phyloP scores from a whole-genome alignment of 2,113 vertebrate species.

The Stegastes partitus region DNA sequence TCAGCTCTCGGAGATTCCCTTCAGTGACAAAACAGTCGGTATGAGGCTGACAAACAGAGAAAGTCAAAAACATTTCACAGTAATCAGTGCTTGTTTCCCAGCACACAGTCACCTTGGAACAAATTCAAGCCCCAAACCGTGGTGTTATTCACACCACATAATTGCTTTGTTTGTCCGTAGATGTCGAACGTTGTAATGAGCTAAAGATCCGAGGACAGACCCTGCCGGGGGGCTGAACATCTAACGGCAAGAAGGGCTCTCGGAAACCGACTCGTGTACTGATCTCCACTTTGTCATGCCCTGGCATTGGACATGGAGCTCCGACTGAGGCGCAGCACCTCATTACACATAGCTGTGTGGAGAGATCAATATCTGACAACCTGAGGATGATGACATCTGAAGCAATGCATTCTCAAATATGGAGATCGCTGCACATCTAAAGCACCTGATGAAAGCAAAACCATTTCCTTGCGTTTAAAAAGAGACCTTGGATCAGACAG shows the following conservation, averaged over 20 bases:
- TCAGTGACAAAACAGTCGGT: constrained; percentile 47
- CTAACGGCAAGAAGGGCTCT: constrained; percentile 15
- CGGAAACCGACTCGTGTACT: constrained; percentile 41
- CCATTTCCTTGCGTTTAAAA: neutral
- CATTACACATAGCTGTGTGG: constrained; percentile 31
- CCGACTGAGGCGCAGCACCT: constrained; percentile 10
- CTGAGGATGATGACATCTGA: constrained; percentile 18
- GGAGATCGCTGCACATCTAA: neutral
- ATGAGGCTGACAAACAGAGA: constrained; percentile 18
- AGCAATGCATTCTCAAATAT: constrained; percentile 21
- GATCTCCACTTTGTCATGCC: constrained; percentile 24
- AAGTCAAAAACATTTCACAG: constrained; percentile 54
- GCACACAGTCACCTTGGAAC: constrained; percentile 50
- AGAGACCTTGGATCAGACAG: neutral
- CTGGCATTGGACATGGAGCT: constrained; percentile 21
- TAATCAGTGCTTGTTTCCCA: constrained; percentile 22
- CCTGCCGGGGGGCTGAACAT: neutral
- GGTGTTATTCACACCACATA: constrained; percentile 42
- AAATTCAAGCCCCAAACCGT: constrained; percentile 25
- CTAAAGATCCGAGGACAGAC: constrained; percentile 39
- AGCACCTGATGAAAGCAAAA: neutral
- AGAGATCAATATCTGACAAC: constrained; percentile 47
- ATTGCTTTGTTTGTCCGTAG: constrained; percentile 48
- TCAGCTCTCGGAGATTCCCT: constrained; percentile 43
- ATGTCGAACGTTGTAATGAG: constrained; percentile 34